Evolutionary conservation across 2,888 invertebrate species (phyloP).

Genomic region (Piscicola geometra): DNA sequence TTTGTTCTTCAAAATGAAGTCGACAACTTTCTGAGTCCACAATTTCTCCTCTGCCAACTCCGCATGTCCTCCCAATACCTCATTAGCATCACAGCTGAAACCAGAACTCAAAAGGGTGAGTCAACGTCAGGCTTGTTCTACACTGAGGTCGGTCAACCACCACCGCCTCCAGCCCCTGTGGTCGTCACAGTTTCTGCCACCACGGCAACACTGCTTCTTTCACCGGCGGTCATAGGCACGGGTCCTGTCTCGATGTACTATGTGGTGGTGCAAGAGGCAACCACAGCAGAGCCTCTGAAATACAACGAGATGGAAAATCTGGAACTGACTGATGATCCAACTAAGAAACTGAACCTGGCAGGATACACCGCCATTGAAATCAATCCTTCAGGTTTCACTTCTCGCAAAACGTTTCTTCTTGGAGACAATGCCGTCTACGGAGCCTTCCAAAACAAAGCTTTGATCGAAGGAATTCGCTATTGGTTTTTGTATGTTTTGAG

Average conservation of each 20-base stretch:
- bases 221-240: conserved; percentile 68
- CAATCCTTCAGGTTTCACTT: conserved; percentile 58
- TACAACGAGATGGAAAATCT: neutral
- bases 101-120: conserved; percentile 60
- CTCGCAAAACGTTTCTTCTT: conserved; percentile 66
- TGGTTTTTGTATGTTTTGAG: conserved; percentile 70
- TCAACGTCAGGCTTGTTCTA: conserved; percentile 61
- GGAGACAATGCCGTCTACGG: conserved; percentile 73
- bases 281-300: neutral
- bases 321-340: conserved; percentile 37
- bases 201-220: conserved; percentile 66
- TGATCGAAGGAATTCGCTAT: conserved; percentile 63
- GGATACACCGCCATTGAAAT: conserved; percentile 66
- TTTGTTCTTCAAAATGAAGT: neutral
- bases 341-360: conserved; percentile 63
- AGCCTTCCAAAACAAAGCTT: conserved; percentile 71
- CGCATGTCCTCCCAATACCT: conserved; percentile 68
- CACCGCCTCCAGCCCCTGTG: conserved; percentile 65
- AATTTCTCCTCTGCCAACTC: conserved; percentile 64
- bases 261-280: conserved; percentile 64
- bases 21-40: conserved; percentile 40
- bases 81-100: conserved; percentile 35
- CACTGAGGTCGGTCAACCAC: conserved; percentile 70
- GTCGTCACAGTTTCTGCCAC: conserved; percentile 64
- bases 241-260: conserved; percentile 72